These are phyloP conservation scores for Pocota personata DNA, from an alignment of 2,888 invertebrate genomes.

Conservation along the genomic window DNA sequence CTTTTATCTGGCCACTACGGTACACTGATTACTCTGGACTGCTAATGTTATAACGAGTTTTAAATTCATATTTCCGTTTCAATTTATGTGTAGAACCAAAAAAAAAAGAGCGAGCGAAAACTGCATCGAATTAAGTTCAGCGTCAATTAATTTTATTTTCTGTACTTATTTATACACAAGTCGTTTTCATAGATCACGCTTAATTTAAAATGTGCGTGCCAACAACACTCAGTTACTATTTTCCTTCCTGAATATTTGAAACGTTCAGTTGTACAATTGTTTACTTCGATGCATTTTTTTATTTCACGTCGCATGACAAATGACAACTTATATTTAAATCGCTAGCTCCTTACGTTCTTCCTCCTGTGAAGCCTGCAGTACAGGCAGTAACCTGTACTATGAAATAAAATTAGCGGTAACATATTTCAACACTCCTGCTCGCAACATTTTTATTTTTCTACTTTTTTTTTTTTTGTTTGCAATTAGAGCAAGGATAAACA, in stretches of 20 bases:
- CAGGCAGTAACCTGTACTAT: not conserved
- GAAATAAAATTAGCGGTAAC: conserved; percentile 64
- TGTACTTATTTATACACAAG: not conserved
- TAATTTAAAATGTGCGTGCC: conserved; percentile 48
- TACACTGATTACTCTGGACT: too few relatives aligned
- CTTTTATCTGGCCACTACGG: too few relatives aligned
- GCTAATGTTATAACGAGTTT: too few relatives aligned
- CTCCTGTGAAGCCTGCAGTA: conserved; percentile 9
- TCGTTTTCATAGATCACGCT: not conserved
- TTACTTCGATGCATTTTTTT: conserved; percentile 10
- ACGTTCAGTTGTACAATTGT: conserved; percentile 2
- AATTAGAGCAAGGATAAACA: conserved; percentile 72
- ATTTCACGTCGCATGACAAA: conserved; percentile 55
- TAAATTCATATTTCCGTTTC: too few relatives aligned
- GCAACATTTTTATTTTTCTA: conserved; percentile 11
- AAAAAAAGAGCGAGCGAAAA: not conserved
- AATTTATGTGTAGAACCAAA: too few relatives aligned
- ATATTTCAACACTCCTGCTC: conserved; percentile 58
- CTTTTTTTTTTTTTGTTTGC: conserved; percentile 29
- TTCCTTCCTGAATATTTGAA: not conserved
- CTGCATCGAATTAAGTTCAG: not conserved
- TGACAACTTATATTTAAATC: conserved; percentile 58
- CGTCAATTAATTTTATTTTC: not conserved
- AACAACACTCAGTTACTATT: not conserved
- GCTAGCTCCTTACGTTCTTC: not conserved